Percentiles rank a stretch among this genome's conserved stretches.
These are phyloP conservation scores for Thelaira solivaga DNA, from an alignment of 2,888 invertebrate genomes.

Conservation along the genomic window DNA sequence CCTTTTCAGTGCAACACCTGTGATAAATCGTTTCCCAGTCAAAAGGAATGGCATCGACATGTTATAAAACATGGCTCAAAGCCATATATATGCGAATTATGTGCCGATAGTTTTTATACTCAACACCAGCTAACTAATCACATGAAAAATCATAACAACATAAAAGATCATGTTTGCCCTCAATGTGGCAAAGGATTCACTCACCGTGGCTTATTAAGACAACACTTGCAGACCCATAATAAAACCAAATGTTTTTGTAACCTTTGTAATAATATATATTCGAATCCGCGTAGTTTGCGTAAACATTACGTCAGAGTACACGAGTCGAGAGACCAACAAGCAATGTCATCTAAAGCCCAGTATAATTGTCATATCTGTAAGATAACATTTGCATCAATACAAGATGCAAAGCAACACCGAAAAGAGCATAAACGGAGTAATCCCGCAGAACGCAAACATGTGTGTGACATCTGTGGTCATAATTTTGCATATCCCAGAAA, in stretches of 20 bases:
- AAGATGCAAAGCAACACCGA: slow-evolving; percentile 54
- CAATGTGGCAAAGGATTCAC: slow-evolving; percentile 56
- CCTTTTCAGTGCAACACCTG: slow-evolving; percentile 48
- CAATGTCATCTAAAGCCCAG: neutral
- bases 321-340: slow-evolving; percentile 10
- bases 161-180: slow-evolving; percentile 54
- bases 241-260: slow-evolving; percentile 52
- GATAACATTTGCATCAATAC: slow-evolving; percentile 48
- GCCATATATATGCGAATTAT: slow-evolving; percentile 54
- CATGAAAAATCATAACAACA: slow-evolving; percentile 59
- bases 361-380: slow-evolving; percentile 55
- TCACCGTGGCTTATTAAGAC: slow-evolving; percentile 48
- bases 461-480: slow-evolving; percentile 53
- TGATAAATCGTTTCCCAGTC: slow-evolving; percentile 51
- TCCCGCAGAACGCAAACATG: slow-evolving; percentile 45
- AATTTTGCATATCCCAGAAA: slow-evolving; percentile 55
- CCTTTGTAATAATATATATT: slow-evolving; percentile 49
- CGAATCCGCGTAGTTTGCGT: slow-evolving; percentile 51
- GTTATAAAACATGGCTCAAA: slow-evolving; percentile 55
- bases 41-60: slow-evolving; percentile 58
- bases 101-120: slow-evolving; percentile 58
- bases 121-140: slow-evolving; percentile 58
- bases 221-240: slow-evolving; percentile 58
- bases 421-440: slow-evolving; percentile 57
- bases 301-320: slow-evolving; percentile 54